Evolutionary conservation across 1,140 invertebrate genomes (phyloP), one percentile per base, ranked within the genome.

Genomic region (Halesus radiatus): DNA sequence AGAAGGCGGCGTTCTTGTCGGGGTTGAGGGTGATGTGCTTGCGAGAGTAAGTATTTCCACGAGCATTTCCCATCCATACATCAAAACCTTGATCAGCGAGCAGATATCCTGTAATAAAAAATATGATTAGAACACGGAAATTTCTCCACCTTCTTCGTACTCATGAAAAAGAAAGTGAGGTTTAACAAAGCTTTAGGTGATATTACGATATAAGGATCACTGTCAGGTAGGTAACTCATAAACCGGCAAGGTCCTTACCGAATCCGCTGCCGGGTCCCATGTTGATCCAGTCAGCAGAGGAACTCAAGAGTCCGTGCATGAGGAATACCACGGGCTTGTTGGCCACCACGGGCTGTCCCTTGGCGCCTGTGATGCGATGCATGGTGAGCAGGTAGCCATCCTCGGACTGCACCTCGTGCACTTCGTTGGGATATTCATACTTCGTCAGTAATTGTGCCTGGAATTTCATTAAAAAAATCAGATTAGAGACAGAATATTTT

Each of bases 11-110:
- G 56, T 90, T 86, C 72, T 90, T 86, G 75, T 88, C 83, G 3
- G 85, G 74, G 23, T 91, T 76, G 15, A 76, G 23, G n/a, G 86
- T 90, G 75, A 85, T 86, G 84, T 95, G 94, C 37, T 88, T 89
- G 79, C 90, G 90, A 0, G 93, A 95, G 84, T 95, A 95, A 3
- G 88, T 88, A 83, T 95, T 95, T 18, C 95, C 95, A 80, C 95
- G 90, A 20, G 90, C 90, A 85, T 96, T 96, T 13, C 88, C 91
- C 84, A 93, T 84, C 94, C 94, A 95, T 0, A 94, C 93, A 84
- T 95, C 94, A 84, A 93, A 95, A 29, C 93, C 93, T 70, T 87
- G 86, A 62, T 92, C 90, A 5, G 92, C 90, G 7, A 91, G 84
- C 45, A 85, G 84, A 53, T 89, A 87, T 53, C 76, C 76, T 78